Conservation (phyloP, 2,797 vertebrate genomes). For the Anomalospiza imberbis region DNA sequence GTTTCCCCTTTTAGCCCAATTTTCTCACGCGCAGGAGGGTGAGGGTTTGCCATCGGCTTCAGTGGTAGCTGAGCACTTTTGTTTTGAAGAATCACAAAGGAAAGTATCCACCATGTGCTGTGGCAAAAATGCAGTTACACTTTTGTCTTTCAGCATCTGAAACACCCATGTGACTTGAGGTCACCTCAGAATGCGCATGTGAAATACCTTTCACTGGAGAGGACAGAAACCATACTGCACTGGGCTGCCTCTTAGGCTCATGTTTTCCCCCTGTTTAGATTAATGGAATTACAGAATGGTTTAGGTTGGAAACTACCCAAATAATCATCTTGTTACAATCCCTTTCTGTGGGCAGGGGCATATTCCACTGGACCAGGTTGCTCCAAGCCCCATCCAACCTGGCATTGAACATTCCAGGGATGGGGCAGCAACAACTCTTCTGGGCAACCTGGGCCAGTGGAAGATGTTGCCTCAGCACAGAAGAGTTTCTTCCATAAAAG, state of each 20-base stretch:
- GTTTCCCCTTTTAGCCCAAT: not conserved
- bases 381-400: not conserved
- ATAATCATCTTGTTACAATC: not conserved
- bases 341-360: not conserved
- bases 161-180: not conserved
- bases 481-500: not conserved
- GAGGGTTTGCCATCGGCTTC: not conserved
- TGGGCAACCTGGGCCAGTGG: too few species aligned
- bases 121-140: not conserved
- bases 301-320: not conserved
- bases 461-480: too few species aligned
- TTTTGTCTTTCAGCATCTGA: not conserved
- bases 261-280: rapidly evolving
- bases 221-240: not conserved
- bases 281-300: not conserved
- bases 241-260: not conserved
- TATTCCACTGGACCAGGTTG: not conserved
- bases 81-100: not conserved
- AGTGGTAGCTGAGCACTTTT: not conserved
- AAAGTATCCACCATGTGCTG: not conserved
- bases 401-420: not conserved
- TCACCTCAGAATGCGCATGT: not conserved
- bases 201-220: not conserved
- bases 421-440: not conserved
- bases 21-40: not conserved